Conservation (phyloP, 2,113 vertebrate species). For the Ageneiosus marmoratus region DNA sequence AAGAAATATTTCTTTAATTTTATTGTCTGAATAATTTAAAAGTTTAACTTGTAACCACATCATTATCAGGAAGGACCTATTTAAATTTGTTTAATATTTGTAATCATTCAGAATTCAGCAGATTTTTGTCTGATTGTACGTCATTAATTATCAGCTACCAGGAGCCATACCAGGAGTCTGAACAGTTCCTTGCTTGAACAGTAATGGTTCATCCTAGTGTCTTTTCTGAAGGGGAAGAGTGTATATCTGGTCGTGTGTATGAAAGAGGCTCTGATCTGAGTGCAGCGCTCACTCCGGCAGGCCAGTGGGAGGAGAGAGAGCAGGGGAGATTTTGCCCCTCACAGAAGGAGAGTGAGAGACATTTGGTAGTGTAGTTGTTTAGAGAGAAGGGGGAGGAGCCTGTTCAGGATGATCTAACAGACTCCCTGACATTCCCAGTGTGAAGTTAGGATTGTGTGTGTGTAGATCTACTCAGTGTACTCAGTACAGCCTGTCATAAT, state of each 20-base stretch:
- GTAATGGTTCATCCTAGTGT: background rate
- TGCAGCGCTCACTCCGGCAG: conserved; percentile 50
- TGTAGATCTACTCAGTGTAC: conserved; percentile 26
- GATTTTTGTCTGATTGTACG: background rate
- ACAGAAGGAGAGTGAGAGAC: conserved; percentile 5
- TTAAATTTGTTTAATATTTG: background rate
- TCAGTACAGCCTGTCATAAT: conserved; percentile 8
- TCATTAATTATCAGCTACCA: background rate
- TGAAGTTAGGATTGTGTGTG: conserved; percentile 46
- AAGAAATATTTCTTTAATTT: background rate
- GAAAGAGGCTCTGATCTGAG: conserved; percentile 20
- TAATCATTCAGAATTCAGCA: background rate
- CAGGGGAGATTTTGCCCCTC: conserved; percentile 12
- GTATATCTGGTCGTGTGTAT: background rate
- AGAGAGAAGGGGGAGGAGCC: conserved; percentile 59
- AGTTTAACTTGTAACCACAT: background rate
- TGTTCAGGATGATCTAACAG: conserved; percentile 52
- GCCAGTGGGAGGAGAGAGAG: conserved; percentile 34
- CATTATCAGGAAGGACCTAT: background rate
- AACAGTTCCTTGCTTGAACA: background rate
- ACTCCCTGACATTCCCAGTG: conserved; percentile 54
- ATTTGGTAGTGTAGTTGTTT: conserved; percentile 29
- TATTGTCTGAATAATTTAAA: background rate
- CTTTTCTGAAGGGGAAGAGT: background rate
- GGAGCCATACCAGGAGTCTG: background rate